Conservation (phyloP, 2,797 vertebrate genomes). For the Myiotriccus ornatus region DNA sequence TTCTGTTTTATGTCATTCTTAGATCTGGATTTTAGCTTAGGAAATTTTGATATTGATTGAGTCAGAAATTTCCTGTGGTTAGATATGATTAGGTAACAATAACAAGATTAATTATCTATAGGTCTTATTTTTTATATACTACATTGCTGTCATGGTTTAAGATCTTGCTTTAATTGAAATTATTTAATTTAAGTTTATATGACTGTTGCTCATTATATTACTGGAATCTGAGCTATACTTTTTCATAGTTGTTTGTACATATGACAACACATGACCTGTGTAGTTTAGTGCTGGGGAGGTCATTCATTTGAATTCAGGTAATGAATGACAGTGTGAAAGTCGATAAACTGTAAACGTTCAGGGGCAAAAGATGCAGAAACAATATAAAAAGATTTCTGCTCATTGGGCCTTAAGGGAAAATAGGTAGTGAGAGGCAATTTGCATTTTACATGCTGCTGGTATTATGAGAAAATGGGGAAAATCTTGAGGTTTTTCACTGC, state of each 20-base stretch:
- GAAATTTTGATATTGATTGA: neutral
- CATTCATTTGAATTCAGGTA: neutral
- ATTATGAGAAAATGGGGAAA: neutral
- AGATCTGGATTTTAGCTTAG: neutral
- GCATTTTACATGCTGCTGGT: neutral
- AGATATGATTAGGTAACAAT: neutral
- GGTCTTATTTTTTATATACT: neutral
- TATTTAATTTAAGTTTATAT: constrained; percentile 18
- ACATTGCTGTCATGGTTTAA: neutral
- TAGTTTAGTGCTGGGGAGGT: neutral
- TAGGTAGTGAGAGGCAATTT: neutral
- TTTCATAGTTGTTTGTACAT: neutral
- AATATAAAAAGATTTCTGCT: neutral
- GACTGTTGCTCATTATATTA: neutral
- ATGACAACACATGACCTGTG: neutral
- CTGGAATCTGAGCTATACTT: neutral
- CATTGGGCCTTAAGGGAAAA: neutral
- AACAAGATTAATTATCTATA: neutral
- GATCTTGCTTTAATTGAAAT: neutral
- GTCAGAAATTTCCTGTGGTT: neutral
- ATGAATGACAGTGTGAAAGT: neutral
- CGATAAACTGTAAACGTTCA: neutral
- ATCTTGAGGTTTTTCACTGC: neutral
- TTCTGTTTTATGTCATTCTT: neutral
- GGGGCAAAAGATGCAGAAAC: neutral